Evolutionary conservation across 2,888 invertebrate species (phyloP), one percentile per base, ranked within the genome.

Genomic region (Parascotia fuliginaria): DNA sequence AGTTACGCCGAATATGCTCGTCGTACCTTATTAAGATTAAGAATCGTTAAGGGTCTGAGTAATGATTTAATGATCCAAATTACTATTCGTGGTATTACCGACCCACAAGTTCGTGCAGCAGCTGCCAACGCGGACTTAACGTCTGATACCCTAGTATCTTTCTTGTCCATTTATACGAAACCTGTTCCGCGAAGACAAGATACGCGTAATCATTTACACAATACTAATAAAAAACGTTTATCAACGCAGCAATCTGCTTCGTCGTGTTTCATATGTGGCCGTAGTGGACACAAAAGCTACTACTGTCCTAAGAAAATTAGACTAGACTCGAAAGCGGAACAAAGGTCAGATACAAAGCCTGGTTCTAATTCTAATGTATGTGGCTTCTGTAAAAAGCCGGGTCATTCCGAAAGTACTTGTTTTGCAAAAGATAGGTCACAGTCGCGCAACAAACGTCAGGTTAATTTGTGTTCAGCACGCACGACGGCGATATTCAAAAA

Each of bases 1-100:
- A 58, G 69, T 0, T 76, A 72, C 15, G 65, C 70, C 0, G 73
- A 74, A 15, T 74, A 74, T 19, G 74, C 69, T 0, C 53, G 72
- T 3, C 52, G 64, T 1, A 49, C 73, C 0, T 13, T 74, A 9
- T 37, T 74, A 2, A 57, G 73, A 0, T 40, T 73, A 6, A 37
- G 54, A 3, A 52, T 72, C 9, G 60, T 72, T 2, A 43, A 56
- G 13, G 69, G 73, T 0, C 12, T 71, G 2, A 60, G 58, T 33
- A 64, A 64, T 0, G 74, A 75, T 2, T 19, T 74, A 6, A 58
- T 50, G 16, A 34, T 27, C 0, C 33, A 31, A 0, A 44, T 55
- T 0, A 41, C 51, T 0, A 43, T 55, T 12, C 50, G 55, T 0
- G 53, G 53, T 11, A 46, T 53, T 9, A 11, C 13, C 4, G 15